Conservation (phyloP, 2,797 vertebrate genomes). For the Emys orbicularis region DNA sequence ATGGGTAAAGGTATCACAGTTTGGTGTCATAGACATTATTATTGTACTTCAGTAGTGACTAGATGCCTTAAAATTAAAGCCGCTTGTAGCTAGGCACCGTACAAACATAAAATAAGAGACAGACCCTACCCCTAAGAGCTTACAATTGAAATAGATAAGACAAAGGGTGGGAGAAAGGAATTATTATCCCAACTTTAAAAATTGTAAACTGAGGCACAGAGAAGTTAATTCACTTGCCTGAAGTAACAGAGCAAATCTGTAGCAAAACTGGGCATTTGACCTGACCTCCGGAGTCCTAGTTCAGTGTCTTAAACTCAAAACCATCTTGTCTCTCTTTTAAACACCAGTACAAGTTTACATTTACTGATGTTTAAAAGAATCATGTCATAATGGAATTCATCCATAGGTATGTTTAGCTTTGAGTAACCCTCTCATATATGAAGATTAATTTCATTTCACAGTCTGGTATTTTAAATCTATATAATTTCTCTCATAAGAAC, state of each 20-base stretch:
- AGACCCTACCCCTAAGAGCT: not conserved
- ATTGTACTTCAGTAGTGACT: not conserved
- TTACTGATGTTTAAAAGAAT: slow-evolving; percentile 10
- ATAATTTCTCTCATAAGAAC: slow-evolving; percentile 10
- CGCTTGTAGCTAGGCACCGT: not conserved
- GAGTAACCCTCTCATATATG: not conserved
- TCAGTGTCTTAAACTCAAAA: not conserved
- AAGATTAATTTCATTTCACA: slow-evolving; percentile 16
- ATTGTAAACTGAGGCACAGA: slow-evolving; percentile 6
- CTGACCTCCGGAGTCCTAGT: not conserved
- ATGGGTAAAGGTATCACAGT: not conserved
- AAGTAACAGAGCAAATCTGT: slow-evolving; percentile 26
- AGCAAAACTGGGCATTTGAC: not conserved
- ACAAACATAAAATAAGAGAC: not conserved
- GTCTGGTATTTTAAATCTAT: not conserved
- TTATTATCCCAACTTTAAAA: not conserved
- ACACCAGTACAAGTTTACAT: not conserved
- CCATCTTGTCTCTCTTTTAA: not conserved
- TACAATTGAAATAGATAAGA: not conserved
- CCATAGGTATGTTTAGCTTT: not conserved
- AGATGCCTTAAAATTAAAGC: not conserved
- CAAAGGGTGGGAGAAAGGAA: not conserved
- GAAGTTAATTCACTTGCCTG: not conserved
- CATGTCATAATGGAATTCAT: not conserved
- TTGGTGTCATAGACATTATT: not conserved